Evolutionary conservation across 2,888 invertebrate genomes (phyloP).

Genomic region (Pseudeuparius sepicola): DNA sequence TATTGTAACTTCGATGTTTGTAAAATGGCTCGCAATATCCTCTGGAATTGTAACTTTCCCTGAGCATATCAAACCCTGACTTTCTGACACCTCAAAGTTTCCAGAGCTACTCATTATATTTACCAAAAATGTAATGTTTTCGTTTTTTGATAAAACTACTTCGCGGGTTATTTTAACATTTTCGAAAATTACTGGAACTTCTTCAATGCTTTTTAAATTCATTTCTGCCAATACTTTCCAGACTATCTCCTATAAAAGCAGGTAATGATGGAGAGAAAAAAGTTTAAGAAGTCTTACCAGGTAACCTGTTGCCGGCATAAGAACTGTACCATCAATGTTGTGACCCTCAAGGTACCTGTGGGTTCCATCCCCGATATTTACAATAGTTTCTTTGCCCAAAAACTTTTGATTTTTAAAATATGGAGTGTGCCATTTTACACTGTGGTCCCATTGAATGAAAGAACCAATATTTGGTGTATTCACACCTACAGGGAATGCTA

Average conservation of each 20-base stretch:
- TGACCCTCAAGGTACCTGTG: constrained; percentile 24
- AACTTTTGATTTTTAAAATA: constrained; percentile 55
- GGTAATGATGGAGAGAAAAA: too few species aligned
- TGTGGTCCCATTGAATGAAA: constrained; percentile 80
- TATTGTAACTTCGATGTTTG: constrained; percentile 6
- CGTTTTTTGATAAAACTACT: constrained; percentile 40
- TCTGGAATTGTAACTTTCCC: constrained; percentile 50
- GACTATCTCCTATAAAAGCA: constrained; percentile 34
- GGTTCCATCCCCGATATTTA: constrained; percentile 40
- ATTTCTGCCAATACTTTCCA: constrained; percentile 45
- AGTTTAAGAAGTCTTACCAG: constrained; percentile 26
- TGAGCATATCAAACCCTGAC: constrained; percentile 54
- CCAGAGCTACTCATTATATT: constrained; percentile 28
- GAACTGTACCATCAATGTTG: constrained; percentile 28
- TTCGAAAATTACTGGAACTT: constrained; percentile 47
- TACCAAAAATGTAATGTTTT: constrained; percentile 25
- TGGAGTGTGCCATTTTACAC: constrained; percentile 52
- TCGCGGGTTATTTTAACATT: constrained; percentile 48
- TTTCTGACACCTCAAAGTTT: constrained; percentile 41
- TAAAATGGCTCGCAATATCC: constrained; percentile 33
- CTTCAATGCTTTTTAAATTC: constrained; percentile 31
- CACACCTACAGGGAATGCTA: constrained; percentile 67
- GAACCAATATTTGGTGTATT: constrained; percentile 47
- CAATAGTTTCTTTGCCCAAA: constrained; percentile 72
- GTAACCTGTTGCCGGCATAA: constrained; percentile 53